Percentiles rank a stretch among this genome's conserved stretches.
phyloP scores from a whole-genome alignment of 2,113 vertebrate species.

The Tichodroma muraria region DNA sequence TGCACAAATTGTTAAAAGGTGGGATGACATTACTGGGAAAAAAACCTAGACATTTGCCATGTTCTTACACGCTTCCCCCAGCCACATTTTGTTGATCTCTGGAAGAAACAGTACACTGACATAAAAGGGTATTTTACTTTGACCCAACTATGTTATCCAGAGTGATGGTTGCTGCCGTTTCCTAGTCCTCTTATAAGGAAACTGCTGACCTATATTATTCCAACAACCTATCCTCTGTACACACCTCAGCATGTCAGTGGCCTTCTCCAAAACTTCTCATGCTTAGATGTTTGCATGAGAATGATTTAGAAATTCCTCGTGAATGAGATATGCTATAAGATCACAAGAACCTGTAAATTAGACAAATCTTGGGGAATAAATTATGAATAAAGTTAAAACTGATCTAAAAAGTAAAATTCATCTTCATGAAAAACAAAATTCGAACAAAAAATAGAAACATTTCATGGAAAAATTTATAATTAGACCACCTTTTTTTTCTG shows the following conservation, averaged over 20 bases:
- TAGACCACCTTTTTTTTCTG: neutral
- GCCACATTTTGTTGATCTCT: neutral
- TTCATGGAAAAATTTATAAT: neutral
- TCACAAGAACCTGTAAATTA: neutral
- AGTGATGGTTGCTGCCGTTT: neutral
- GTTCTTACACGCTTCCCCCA: neutral
- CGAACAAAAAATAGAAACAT: neutral
- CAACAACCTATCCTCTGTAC: neutral
- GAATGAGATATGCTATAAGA: neutral
- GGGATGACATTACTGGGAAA: neutral
- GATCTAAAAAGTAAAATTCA: neutral
- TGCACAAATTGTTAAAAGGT: neutral
- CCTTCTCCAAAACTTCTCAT: neutral
- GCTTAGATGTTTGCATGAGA: neutral
- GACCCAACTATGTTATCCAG: neutral
- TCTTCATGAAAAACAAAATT: neutral
- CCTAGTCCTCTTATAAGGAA: neutral
- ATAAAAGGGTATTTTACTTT: neutral
- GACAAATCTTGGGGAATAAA: neutral
- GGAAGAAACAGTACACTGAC: neutral
- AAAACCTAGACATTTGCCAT: neutral
- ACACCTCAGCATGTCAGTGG: neutral
- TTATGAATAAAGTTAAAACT: neutral
- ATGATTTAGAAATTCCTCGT: neutral
- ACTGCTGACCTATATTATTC: neutral